A percentile compares a stretch with the other conserved stretches of the same genome.
Conservation (phyloP, 2,888 invertebrate species). For the Melipona bicolor region DNA sequence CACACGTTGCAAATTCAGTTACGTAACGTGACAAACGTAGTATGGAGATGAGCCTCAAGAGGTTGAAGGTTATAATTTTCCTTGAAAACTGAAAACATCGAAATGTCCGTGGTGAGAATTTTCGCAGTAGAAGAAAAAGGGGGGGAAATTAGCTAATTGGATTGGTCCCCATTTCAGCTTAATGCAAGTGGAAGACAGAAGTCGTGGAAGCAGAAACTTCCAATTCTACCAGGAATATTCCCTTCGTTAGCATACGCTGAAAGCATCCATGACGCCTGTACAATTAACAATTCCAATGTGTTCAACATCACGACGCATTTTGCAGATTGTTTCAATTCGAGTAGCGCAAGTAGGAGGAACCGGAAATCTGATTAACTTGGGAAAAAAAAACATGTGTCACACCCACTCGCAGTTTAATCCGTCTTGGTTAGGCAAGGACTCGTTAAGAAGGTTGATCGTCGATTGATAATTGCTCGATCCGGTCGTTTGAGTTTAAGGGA, state of each 20-base stretch:
- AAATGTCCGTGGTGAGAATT: background rate
- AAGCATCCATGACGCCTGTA: background rate
- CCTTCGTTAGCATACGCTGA: background rate
- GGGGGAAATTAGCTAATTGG: conserved; percentile 22
- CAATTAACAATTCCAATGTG: conserved; percentile 31
- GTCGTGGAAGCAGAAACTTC: conserved; percentile 3
- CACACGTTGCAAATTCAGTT: no score
- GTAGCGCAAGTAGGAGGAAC: conserved; percentile 24
- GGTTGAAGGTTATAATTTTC: no score
- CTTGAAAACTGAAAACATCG: no score
- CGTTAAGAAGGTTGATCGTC: conserved; percentile 57
- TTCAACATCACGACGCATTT: background rate
- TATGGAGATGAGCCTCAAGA: no score
- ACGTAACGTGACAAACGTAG: no score
- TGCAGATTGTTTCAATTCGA: conserved; percentile 8
- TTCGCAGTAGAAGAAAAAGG: background rate
- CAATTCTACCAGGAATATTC: background rate
- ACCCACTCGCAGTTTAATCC: conserved; percentile 47
- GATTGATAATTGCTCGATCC: conserved; percentile 65
- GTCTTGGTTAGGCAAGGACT: conserved; percentile 38
- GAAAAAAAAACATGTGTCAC: conserved; percentile 21
- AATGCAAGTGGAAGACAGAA: conserved; percentile 1
- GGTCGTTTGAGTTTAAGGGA: conserved; percentile 43
- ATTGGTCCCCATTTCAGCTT: background rate
- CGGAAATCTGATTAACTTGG: conserved; percentile 2